phyloP scores from a whole-genome alignment of 2,797 vertebrate genomes.

The Alexandromys oeconomus region DNA sequence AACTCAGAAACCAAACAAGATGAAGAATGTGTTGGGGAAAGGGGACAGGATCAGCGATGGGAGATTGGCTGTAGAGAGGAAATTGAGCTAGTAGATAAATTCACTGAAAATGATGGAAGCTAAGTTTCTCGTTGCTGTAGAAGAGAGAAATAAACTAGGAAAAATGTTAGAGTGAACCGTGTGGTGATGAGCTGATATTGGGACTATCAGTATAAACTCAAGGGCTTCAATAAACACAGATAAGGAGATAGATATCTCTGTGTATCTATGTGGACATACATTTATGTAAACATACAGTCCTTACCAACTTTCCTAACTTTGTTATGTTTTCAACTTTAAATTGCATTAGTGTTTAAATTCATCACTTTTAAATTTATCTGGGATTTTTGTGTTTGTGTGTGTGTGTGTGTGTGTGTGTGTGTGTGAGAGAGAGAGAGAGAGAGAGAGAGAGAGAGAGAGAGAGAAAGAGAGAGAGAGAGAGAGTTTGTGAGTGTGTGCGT shows the following conservation, averaged over 20 bases:
- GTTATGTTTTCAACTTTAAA: slow-evolving; percentile 3
- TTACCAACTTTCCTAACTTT: slow-evolving; percentile 50
- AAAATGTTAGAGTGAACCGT: neutral
- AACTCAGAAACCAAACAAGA: neutral
- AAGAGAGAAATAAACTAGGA: slow-evolving; percentile 39
- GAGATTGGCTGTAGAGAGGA: neutral
- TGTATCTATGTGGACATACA: neutral
- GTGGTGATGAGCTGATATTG: neutral
- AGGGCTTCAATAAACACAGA: neutral
- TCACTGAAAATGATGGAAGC: neutral
- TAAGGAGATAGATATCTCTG: neutral
- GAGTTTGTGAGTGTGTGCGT: neutral
- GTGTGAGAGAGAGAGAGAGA: neutral
- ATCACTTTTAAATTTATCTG: slow-evolving; percentile 12
- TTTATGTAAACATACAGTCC: neutral
- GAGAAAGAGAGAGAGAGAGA: too few relatives aligned
- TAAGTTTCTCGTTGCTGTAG: neutral
- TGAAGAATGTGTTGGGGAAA: neutral
- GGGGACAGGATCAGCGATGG: neutral
- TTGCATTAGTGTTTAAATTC: neutral
- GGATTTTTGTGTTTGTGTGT: slow-evolving; percentile 37
- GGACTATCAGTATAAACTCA: neutral
- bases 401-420: neutral
- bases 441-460: too few relatives aligned
- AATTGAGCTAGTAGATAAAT: neutral